Evolutionary conservation across 2,888 invertebrate genomes (phyloP).

Genomic region (Dyspetes luteomarginatus): DNA sequence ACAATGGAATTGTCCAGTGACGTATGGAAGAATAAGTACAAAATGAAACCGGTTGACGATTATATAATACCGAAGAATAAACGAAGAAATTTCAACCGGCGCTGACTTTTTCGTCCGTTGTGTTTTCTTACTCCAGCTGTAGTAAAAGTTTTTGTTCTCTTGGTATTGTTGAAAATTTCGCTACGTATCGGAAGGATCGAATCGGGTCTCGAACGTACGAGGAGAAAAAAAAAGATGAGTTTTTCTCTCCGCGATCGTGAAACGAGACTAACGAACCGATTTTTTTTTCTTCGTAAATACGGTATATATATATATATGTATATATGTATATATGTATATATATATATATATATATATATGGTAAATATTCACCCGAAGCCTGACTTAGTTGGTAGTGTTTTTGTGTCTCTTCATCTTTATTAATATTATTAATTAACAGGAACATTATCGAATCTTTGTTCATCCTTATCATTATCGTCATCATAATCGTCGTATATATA

Average conservation of each 20-base stretch:
- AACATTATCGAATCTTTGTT: conserved; percentile 83
- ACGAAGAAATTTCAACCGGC: background rate
- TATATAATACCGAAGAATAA: too few species aligned
- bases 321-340: too few species aligned
- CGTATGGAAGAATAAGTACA: conserved; percentile 8
- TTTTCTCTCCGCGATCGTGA: background rate
- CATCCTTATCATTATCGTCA: conserved; percentile 70
- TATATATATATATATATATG: conserved; percentile 14
- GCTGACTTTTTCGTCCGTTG: background rate
- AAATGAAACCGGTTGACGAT: too few species aligned
- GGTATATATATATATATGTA: background rate
- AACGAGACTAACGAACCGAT: conserved; percentile 19
- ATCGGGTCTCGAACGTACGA: background rate
- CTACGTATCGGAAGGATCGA: background rate
- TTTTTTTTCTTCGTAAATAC: conserved; percentile 2
- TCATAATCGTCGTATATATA: conserved; percentile 70
- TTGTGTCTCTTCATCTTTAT: conserved; percentile 75
- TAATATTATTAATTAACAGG: conserved; percentile 82
- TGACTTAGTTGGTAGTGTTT: conserved; percentile 79
- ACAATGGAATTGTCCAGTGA: conserved; percentile 38
- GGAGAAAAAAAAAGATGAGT: background rate
- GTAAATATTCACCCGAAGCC: conserved; percentile 70
- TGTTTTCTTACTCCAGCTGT: background rate
- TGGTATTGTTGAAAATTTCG: background rate
- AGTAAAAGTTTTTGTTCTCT: background rate